Conservation (phyloP, 2,797 vertebrate species). For the Enteromius unitaeniatus region DNA sequence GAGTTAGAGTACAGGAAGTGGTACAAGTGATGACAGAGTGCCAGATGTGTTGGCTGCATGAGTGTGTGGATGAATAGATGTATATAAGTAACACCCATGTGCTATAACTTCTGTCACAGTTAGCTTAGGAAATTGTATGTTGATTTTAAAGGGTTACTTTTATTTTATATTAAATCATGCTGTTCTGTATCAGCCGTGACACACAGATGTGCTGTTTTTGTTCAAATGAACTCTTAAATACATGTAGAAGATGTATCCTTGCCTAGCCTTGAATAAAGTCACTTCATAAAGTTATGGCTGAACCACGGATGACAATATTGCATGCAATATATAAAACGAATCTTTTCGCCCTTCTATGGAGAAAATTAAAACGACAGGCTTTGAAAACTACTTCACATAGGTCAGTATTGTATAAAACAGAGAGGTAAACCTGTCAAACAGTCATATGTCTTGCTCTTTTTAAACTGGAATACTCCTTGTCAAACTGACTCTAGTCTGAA, state of each 20-base stretch:
- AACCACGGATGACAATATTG: too few relatives aligned
- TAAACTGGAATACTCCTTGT: conserved; percentile 31
- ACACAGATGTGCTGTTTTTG: too few relatives aligned
- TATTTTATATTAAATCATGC: too few relatives aligned
- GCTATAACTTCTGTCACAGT: not conserved
- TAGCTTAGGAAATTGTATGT: not conserved
- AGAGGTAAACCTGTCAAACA: conserved; percentile 26
- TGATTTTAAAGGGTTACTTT: not conserved
- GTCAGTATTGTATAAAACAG: not conserved
- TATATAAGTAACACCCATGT: not conserved
- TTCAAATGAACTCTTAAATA: too few relatives aligned
- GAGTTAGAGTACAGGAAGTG: conserved; percentile 6
- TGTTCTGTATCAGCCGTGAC: too few relatives aligned
- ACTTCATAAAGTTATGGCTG: too few relatives aligned
- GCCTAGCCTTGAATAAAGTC: too few relatives aligned
- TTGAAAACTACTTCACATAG: not conserved
- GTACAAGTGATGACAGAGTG: not conserved
- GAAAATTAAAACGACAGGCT: not conserved
- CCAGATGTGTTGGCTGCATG: conserved; percentile 1
- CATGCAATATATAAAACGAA: not conserved
- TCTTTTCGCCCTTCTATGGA: not conserved
- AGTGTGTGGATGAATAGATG: not conserved
- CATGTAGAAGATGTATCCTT: too few relatives aligned
- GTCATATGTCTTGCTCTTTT: conserved; percentile 14
- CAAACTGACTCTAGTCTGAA: conserved; percentile 35